Conservation (phyloP, 2,113 vertebrate genomes). For the Syrmaticus mikado region DNA sequence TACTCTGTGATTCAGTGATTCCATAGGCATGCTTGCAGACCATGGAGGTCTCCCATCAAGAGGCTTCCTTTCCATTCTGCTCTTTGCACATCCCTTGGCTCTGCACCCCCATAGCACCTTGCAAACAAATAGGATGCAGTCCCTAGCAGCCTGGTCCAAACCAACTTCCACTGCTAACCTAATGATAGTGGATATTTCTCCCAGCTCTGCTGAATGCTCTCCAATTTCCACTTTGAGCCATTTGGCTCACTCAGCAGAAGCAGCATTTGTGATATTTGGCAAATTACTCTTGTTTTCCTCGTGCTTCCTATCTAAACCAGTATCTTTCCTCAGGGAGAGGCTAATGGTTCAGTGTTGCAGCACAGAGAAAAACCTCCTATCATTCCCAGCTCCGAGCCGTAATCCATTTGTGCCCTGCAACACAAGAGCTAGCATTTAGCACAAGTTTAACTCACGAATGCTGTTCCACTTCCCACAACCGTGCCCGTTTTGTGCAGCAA, state of each 20-base stretch:
- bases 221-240: slow-evolving; percentile 17
- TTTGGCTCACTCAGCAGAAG: slow-evolving; percentile 23
- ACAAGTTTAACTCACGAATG: neutral
- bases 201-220: neutral
- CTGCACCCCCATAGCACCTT: neutral
- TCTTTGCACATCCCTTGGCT: neutral
- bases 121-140: neutral
- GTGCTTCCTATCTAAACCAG: slow-evolving; percentile 18
- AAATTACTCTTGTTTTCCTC: neutral
- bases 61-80: neutral
- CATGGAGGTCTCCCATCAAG: neutral
- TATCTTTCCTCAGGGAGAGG: slow-evolving; percentile 30
- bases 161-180: neutral
- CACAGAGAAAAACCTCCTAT: neutral
- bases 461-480: neutral
- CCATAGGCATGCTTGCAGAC: neutral
- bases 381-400: neutral
- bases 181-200: neutral
- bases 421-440: neutral
- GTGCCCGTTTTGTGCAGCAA: neutral
- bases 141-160: neutral
- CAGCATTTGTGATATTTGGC: slow-evolving; percentile 61
- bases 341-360: slow-evolving; percentile 13
- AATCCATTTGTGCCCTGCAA: slow-evolving; percentile 19
- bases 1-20: neutral